Evolutionary conservation across 1,140 invertebrate species (phyloP).

Genomic region (Cotesia typhae): DNA sequence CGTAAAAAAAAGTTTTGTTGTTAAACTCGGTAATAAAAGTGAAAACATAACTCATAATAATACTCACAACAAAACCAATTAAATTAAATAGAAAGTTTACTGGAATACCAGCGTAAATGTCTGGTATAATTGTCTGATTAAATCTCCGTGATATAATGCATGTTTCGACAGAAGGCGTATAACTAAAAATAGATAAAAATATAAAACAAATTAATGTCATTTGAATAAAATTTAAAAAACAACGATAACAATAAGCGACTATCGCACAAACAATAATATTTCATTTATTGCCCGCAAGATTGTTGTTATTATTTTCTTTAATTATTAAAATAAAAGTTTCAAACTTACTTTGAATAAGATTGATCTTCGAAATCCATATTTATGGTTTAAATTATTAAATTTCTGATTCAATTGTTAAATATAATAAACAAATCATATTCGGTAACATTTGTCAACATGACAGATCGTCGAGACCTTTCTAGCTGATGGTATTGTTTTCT

Average conservation of each 20-base stretch:
- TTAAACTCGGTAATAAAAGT: conserved; percentile 7
- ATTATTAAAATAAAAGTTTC: too few species aligned
- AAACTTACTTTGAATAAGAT: too few species aligned
- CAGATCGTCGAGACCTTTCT: neutral
- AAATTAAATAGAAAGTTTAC: conserved; percentile 87
- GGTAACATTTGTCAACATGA: conserved; percentile 20
- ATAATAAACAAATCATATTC: neutral
- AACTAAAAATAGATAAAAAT: too few species aligned
- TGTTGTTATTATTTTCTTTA: too few species aligned
- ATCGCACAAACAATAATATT: too few species aligned
- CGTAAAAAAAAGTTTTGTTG: neutral
- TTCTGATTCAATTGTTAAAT: conserved; percentile 10
- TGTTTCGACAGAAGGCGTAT: conserved; percentile 41
- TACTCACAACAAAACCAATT: conserved; percentile 77
- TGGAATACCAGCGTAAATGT: conserved; percentile 86
- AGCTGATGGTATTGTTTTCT: conserved; percentile 12
- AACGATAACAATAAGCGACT: too few species aligned
- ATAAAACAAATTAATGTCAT: too few species aligned
- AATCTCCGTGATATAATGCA: conserved; percentile 49
- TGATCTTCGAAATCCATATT: too few species aligned
- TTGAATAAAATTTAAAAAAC: too few species aligned
- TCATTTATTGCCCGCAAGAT: too few species aligned
- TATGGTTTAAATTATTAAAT: too few species aligned
- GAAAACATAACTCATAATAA: conserved; percentile 19
- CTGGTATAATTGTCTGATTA: conserved; percentile 69